A percentile compares a stretch with the other conserved stretches of the same genome.
Evolutionary conservation across 2,888 invertebrate genomes (phyloP).

Genomic region (Drosophila limbata): DNA sequence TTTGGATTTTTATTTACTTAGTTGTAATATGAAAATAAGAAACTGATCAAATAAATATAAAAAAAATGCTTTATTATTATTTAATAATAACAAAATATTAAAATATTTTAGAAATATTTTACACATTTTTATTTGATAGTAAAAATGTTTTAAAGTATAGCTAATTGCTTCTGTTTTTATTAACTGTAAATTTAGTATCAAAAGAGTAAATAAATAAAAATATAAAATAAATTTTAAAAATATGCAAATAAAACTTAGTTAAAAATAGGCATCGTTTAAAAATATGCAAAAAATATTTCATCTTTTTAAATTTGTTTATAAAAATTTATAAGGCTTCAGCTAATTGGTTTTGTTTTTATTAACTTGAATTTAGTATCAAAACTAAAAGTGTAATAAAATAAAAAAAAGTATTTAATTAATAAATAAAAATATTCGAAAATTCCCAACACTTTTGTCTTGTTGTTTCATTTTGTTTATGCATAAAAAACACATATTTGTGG

Average conservation of each 20-base stretch:
- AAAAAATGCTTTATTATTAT: too few relatives aligned
- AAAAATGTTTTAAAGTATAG: constrained; percentile 13
- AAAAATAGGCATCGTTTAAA: neutral
- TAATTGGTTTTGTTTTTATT: neutral
- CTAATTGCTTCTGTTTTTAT: constrained; percentile 4
- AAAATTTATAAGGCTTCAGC: neutral
- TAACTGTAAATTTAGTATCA: neutral
- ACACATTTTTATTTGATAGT: constrained; percentile 2
- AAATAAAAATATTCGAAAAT: too few relatives aligned
- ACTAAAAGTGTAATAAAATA: neutral
- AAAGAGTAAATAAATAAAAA: neutral
- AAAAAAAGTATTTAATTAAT: too few relatives aligned
- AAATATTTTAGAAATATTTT: too few relatives aligned
- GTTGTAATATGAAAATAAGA: too few relatives aligned
- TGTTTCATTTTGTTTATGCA: neutral
- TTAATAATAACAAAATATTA: too few relatives aligned
- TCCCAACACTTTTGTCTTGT: neutral
- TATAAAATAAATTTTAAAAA: neutral
- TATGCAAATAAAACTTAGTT: too few relatives aligned
- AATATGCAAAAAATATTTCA: neutral
- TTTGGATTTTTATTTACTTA: too few relatives aligned
- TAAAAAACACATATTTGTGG: constrained; percentile 9
- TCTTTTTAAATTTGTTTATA: too few relatives aligned
- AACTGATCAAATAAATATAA: too few relatives aligned
- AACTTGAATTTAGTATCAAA: neutral